Conservation (phyloP, 1,140 invertebrate genomes). For the Geopemphigus sp. region DNA sequence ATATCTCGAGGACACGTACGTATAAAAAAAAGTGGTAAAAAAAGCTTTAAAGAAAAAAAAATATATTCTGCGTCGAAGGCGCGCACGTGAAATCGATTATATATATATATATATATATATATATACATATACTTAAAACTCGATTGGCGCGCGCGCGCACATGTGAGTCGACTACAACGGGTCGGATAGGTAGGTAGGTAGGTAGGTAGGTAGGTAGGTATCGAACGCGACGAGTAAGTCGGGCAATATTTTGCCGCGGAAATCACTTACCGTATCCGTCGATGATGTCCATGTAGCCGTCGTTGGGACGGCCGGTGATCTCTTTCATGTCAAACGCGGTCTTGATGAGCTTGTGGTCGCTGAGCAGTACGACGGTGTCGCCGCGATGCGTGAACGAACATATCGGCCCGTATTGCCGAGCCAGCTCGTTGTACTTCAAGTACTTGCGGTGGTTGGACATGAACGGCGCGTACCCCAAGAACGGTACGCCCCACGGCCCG, state of each 20-base stretch:
- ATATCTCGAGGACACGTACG: constrained; percentile 24
- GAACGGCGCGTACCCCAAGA: constrained; percentile 73
- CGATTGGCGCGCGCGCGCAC: too few relatives aligned
- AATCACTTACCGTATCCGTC: constrained; percentile 83
- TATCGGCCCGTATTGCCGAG: constrained; percentile 73
- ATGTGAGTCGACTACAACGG: too few relatives aligned
- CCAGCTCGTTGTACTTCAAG: constrained; percentile 71
- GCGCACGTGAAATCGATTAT: too few relatives aligned
- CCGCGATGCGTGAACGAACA: constrained; percentile 79
- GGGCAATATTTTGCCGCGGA: too few relatives aligned
- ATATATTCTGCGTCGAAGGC: too few relatives aligned
- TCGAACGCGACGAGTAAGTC: too few relatives aligned
- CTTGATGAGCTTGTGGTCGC: constrained; percentile 78
- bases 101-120: neutral
- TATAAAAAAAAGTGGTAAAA: too few relatives aligned
- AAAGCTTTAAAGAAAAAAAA: too few relatives aligned
- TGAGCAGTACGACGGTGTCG: constrained; percentile 78
- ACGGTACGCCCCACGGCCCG: constrained; percentile 79
- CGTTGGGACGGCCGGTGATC: constrained; percentile 80
- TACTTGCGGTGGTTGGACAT: constrained; percentile 75
- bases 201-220: too few relatives aligned
- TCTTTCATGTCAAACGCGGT: constrained; percentile 80
- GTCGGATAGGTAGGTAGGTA: too few relatives aligned
- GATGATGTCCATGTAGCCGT: constrained; percentile 78
- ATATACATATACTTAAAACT: too few relatives aligned